Evolutionary conservation across 92 coral and sea anemone genomes (phyloP).

Genomic region (Chrysogorgia sp.): DNA sequence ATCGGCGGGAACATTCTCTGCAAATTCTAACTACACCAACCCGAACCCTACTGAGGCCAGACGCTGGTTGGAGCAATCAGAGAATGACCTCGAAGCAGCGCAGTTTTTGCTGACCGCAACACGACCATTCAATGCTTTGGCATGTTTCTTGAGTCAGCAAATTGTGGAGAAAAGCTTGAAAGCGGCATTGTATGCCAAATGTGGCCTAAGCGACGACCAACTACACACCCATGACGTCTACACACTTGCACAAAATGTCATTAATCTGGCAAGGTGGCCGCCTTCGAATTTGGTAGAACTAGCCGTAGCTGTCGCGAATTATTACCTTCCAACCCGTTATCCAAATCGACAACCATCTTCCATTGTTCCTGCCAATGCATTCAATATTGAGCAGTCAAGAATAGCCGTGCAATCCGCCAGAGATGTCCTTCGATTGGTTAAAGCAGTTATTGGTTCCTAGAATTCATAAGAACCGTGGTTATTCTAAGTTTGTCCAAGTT

Average conservation of each 20-base stretch:
- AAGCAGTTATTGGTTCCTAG: no score
- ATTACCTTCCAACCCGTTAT: constrained; percentile 34
- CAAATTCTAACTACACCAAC: constrained; percentile 1
- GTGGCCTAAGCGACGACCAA: constrained; percentile 59
- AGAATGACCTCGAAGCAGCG: constrained; percentile 81
- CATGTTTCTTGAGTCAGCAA: constrained; percentile 94
- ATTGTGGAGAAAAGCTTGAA: constrained; percentile 89
- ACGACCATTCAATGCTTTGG: constrained; percentile 69
- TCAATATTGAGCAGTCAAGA: background rate
- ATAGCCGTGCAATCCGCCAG: background rate
- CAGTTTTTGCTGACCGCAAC: constrained; percentile 62
- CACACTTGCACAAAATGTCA: constrained; percentile 20
- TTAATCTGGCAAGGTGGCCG: background rate
- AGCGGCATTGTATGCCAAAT: constrained; percentile 87
- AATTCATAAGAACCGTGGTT: no score
- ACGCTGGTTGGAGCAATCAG: constrained; percentile 96
- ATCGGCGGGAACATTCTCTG: background rate
- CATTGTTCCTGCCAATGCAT: constrained; percentile 1
- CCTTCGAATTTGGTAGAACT: background rate
- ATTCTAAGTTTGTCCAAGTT: no score
- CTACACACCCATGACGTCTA: constrained; percentile 40
- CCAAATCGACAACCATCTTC: constrained; percentile 12
- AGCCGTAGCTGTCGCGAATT: background rate
- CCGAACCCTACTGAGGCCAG: constrained; percentile 84
- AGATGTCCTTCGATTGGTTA: no score